Percentiles rank a stretch among this genome's conserved stretches.
Evolutionary conservation across 1,140 invertebrate genomes (phyloP).

Genomic region (Leptestheria dahalacensis): DNA sequence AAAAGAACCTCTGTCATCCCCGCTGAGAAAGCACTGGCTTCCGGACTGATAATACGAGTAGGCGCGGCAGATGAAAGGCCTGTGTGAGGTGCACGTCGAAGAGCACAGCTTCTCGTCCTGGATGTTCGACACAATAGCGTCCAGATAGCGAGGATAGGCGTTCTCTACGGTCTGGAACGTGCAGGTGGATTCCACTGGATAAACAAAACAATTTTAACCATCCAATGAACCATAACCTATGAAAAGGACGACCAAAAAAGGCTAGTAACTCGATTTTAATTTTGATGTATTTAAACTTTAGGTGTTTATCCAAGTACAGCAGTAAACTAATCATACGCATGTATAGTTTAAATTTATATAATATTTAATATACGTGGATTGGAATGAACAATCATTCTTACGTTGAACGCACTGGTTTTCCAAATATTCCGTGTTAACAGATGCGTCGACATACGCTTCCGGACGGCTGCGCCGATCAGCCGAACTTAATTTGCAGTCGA

Average conservation of each 20-base stretch:
- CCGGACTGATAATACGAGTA: slow-evolving; percentile 32
- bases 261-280: too few species aligned
- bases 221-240: not conserved
- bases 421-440: slow-evolving; percentile 32
- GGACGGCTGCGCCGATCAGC: slow-evolving; percentile 30
- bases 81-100: slow-evolving; percentile 27
- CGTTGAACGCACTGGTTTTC: slow-evolving; percentile 34
- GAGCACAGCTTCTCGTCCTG: slow-evolving; percentile 29
- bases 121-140: slow-evolving; percentile 28
- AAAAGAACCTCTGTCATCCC: slow-evolving; percentile 23
- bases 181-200: slow-evolving; percentile 23
- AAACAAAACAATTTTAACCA: slow-evolving; percentile 1
- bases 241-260: not conserved
- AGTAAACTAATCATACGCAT: too few species aligned
- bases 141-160: slow-evolving; percentile 31
- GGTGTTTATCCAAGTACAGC: too few species aligned
- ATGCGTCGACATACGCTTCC: slow-evolving; percentile 27
- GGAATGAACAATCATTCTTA: too few species aligned
- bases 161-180: slow-evolving; percentile 25
- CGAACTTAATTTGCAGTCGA: slow-evolving; percentile 31
- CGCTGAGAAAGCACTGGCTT: slow-evolving; percentile 33
- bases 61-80: slow-evolving; percentile 31
- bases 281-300: too few species aligned
- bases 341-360: too few species aligned
- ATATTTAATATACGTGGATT: too few species aligned